A percentile compares a stretch with the other conserved stretches of the same genome.
phyloP scores from a whole-genome alignment of 2,113 vertebrate species.

The Psittacula cyanocephala region DNA sequence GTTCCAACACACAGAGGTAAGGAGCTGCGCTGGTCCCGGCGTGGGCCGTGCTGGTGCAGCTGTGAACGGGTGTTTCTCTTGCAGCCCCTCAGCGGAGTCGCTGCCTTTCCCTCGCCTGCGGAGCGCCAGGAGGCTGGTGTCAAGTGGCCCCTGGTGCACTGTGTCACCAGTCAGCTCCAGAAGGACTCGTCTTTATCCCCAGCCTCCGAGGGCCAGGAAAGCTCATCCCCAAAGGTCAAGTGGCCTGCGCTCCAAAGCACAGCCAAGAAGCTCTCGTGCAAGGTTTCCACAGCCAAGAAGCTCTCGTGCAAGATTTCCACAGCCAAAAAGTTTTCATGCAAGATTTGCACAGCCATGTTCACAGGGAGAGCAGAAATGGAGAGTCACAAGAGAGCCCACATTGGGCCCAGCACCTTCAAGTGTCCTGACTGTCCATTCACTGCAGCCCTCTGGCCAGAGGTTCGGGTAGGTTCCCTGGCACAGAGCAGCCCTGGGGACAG shows the following conservation, averaged over 20 bases:
- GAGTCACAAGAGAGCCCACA: slow-evolving; percentile 95
- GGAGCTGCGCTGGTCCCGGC: neutral
- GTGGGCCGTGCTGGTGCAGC: neutral
- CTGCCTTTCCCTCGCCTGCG: slow-evolving; percentile 75
- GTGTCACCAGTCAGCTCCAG: slow-evolving; percentile 52
- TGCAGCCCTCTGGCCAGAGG: slow-evolving; percentile 87
- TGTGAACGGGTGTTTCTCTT: neutral
- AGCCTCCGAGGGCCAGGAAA: slow-evolving; percentile 45
- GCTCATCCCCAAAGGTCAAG: slow-evolving; percentile 32
- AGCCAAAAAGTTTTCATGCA: slow-evolving; percentile 93
- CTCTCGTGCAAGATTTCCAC: slow-evolving; percentile 57
- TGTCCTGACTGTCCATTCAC: slow-evolving; percentile 92
- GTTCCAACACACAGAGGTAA: slow-evolving; percentile 86
- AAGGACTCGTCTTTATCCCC: slow-evolving; percentile 43
- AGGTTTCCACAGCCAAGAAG: slow-evolving; percentile 47
- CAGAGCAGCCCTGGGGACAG: neutral
- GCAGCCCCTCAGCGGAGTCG: slow-evolving; percentile 78
- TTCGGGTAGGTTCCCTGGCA: slow-evolving; percentile 78
- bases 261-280: slow-evolving; percentile 65
- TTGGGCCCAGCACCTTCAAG: slow-evolving; percentile 89
- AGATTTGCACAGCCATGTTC: slow-evolving; percentile 92
- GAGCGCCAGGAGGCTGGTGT: slow-evolving; percentile 38
- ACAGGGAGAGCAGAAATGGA: slow-evolving; percentile 95
- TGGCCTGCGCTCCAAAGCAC: slow-evolving; percentile 23
- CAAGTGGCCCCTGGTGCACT: slow-evolving; percentile 74